A percentile compares a stretch with the other conserved stretches of the same genome.
These are phyloP conservation scores for Hydrozoanthus gracilis DNA, from an alignment of 92 coral and sea anemone genomes.

Conservation along the genomic window DNA sequence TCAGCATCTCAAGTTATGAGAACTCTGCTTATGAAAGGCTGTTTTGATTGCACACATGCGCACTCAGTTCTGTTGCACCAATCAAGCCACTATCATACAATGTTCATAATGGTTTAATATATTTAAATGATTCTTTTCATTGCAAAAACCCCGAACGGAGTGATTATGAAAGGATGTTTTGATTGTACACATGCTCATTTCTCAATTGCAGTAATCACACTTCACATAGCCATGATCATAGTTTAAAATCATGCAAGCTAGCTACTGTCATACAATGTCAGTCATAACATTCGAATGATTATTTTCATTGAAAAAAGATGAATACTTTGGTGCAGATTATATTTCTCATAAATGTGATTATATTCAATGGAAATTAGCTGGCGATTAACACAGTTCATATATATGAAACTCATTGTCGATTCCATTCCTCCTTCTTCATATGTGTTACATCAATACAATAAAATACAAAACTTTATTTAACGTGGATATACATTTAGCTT, in stretches of 20 bases:
- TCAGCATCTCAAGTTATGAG: conserved; percentile 4
- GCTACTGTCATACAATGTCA: neutral
- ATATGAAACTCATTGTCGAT: neutral
- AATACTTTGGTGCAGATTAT: neutral
- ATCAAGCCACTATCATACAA: conserved; percentile 4
- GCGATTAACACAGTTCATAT: neutral
- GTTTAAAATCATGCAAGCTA: neutral
- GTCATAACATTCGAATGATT: neutral
- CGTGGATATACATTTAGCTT: neutral
- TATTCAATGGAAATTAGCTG: neutral
- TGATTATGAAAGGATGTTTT: neutral
- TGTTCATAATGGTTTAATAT: conserved; percentile 1
- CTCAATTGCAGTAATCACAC: conserved; percentile 32
- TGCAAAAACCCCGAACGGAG: conserved; percentile 7
- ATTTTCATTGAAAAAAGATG: neutral
- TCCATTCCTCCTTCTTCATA: neutral
- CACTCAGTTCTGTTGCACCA: conserved; percentile 6
- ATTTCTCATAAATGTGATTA: neutral
- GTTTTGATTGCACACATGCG: conserved; percentile 3
- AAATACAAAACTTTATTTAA: neutral
- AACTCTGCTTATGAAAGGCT: neutral
- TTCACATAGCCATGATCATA: conserved; percentile 15
- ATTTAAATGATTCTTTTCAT: conserved; percentile 1
- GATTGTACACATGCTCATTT: conserved; percentile 2
- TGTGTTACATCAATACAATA: neutral